Evolutionary conservation across 2,113 vertebrate genomes (phyloP).

Genomic region (Serilophus lunatus): DNA sequence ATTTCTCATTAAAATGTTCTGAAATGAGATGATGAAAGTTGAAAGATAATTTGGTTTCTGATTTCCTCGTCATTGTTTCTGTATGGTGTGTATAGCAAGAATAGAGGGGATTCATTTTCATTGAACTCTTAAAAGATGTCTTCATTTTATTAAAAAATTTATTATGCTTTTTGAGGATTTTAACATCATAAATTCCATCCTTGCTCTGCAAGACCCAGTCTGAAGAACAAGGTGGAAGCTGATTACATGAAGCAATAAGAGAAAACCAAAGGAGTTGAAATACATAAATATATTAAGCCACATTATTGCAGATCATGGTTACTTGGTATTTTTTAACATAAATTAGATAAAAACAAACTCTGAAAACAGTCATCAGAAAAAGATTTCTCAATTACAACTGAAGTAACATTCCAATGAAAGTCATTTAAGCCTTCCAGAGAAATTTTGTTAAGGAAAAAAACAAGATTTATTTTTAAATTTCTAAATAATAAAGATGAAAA

Average conservation of each 20-base stretch:
- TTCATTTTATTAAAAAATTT: not conserved
- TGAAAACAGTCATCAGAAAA: not conserved
- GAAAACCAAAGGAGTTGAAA: not conserved
- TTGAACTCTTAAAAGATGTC: not conserved
- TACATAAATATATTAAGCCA: not conserved
- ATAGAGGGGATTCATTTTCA: not conserved
- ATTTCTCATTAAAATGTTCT: not conserved
- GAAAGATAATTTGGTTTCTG: not conserved
- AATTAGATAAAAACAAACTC: not conserved
- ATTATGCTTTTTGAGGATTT: not conserved
- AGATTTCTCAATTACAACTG: not conserved
- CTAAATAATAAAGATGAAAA: not conserved
- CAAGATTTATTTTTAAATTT: not conserved
- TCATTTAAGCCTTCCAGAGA: not conserved
- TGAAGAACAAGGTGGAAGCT: not conserved
- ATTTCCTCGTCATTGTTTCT: not conserved
- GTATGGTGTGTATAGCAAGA: not conserved
- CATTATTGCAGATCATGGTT: not conserved
- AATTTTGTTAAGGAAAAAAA: not conserved
- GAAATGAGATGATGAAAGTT: not conserved
- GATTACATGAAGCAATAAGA: not conserved
- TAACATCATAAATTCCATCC: not conserved
- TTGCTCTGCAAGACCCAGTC: not conserved
- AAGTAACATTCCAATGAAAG: not conserved
- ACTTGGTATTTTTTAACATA: not conserved